phyloP scores from a whole-genome alignment of 1,140 invertebrate species.

The honey bee (Apis mellifera) region DNA sequence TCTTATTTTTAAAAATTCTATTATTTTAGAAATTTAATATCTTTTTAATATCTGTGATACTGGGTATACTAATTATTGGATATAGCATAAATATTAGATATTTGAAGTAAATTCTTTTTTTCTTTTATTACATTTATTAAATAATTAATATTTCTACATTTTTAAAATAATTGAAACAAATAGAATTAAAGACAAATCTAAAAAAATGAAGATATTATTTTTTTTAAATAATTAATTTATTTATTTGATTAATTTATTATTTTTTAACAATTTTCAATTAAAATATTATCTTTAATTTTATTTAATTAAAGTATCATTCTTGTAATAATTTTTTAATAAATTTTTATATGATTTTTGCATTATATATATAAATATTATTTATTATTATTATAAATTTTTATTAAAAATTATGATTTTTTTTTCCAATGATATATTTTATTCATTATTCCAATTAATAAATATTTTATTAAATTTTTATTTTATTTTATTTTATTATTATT shows the following conservation, averaged over 20 bases:
- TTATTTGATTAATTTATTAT: neutral
- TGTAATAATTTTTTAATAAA: neutral
- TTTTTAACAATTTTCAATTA: neutral
- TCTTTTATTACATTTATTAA: neutral
- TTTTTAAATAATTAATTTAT: neutral
- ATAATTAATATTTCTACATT: neutral
- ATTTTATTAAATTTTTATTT: too few species aligned
- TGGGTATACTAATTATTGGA: slow-evolving; percentile 10
- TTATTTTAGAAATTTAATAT: too few species aligned
- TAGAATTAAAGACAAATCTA: neutral
- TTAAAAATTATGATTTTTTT: neutral
- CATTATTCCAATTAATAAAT: neutral
- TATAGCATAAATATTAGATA: slow-evolving; percentile 20
- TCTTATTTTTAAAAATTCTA: too few species aligned
- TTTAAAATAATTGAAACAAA: neutral
- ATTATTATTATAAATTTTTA: neutral
- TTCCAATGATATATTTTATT: neutral
- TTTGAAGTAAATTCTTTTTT: neutral
- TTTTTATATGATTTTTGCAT: too few species aligned
- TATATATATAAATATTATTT: too few species aligned
- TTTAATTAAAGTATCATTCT: neutral
- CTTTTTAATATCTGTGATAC: neutral
- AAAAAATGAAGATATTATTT: neutral
- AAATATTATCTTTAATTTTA: too few species aligned
- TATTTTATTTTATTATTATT: too few species aligned